phyloP scores from a whole-genome alignment of 2,113 vertebrate genomes.

The Salminus brasiliensis region DNA sequence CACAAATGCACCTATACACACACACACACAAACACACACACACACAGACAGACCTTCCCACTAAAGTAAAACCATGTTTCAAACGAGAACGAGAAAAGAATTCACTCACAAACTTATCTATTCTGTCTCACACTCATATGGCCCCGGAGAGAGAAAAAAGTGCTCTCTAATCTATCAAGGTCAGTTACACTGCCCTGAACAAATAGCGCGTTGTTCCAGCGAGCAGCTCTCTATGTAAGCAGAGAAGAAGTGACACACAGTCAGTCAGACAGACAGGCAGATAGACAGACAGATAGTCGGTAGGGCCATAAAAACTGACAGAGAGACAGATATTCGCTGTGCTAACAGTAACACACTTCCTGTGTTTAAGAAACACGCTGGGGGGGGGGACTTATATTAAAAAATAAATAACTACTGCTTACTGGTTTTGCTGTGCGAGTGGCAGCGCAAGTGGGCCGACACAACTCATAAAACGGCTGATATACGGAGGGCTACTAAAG shows the following conservation, averaged over 20 bases:
- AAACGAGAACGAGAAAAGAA: background rate
- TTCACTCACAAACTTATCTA: slow-evolving; percentile 68
- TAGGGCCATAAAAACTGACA: slow-evolving; percentile 35
- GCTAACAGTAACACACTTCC: slow-evolving; percentile 1
- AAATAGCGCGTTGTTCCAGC: slow-evolving; percentile 69
- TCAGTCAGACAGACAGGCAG: slow-evolving; percentile 49
- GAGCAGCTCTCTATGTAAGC: slow-evolving; percentile 62
- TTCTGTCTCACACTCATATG: slow-evolving; percentile 62
- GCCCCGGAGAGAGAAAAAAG: slow-evolving; percentile 64
- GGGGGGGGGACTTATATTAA: too few species aligned
- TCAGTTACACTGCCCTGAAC: slow-evolving; percentile 73
- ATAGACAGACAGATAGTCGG: slow-evolving; percentile 51
- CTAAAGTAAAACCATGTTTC: slow-evolving; percentile 7
- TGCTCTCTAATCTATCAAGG: slow-evolving; percentile 79
- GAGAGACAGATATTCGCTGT: slow-evolving; percentile 32
- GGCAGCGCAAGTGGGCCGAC: background rate
- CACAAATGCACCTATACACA: background rate
- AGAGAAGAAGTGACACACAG: slow-evolving; percentile 54
- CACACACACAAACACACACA: background rate
- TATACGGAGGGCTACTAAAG: slow-evolving; percentile 13
- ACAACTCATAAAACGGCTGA: slow-evolving; percentile 13
- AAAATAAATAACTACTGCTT: background rate
- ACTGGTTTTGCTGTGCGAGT: background rate
- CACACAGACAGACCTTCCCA: background rate
- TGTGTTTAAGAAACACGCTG: slow-evolving; percentile 1